A percentile compares a stretch with the other conserved stretches of the same genome.
Conservation (phyloP, 2,888 invertebrate genomes). For the Caenorhabditis uteleia region DNA sequence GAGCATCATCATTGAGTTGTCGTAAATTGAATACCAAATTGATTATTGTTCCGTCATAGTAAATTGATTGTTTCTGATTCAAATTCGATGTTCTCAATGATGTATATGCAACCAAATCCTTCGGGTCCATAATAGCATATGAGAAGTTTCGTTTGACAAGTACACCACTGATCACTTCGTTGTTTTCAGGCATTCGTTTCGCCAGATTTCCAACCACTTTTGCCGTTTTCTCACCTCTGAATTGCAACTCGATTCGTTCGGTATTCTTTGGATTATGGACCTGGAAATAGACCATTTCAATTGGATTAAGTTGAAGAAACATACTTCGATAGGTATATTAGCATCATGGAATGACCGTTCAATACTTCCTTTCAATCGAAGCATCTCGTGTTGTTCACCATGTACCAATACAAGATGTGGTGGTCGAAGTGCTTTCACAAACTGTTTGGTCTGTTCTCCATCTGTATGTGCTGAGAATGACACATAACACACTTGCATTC, state of each 20-base stretch:
- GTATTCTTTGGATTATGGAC: constrained; percentile 96
- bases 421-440: constrained; percentile 89
- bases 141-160: constrained; percentile 96
- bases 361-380: constrained; percentile 88
- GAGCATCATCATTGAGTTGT: constrained; percentile 53
- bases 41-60: constrained; percentile 81
- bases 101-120: constrained; percentile 87
- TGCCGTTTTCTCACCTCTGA: constrained; percentile 96
- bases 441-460: constrained; percentile 95
- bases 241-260: constrained; percentile 87
- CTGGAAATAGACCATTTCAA: constrained; percentile 74
- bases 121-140: constrained; percentile 89
- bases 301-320: not conserved
- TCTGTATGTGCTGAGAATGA: constrained; percentile 99
- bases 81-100: constrained; percentile 92
- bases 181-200: constrained; percentile 81
- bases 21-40: constrained; percentile 71
- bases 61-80: constrained; percentile 87
- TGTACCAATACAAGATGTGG: constrained; percentile 97
- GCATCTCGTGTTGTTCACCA: constrained; percentile 99
- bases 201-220: constrained; percentile 95
- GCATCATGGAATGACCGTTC: constrained; percentile 91
- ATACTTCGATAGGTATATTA: constrained; percentile 54
- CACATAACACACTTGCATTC: constrained; percentile 83
- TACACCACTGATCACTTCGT: constrained; percentile 85